These are phyloP conservation scores for Hydrocynus forskahlii DNA, from an alignment of 2,797 vertebrate species.

Conservation along the genomic window DNA sequence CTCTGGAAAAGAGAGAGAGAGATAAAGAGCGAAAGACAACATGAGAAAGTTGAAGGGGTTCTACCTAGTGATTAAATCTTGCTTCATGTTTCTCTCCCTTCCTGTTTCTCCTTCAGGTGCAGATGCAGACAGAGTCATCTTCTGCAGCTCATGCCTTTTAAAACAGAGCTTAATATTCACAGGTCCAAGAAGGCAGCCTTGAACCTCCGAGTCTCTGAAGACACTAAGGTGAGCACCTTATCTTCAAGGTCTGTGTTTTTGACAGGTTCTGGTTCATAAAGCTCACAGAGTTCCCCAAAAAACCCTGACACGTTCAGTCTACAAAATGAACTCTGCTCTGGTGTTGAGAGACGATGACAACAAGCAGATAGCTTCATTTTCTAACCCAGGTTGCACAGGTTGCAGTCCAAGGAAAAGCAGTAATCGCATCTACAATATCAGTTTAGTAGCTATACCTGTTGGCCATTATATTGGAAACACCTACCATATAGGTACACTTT, in stretches of 20 bases:
- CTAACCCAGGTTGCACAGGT: too few species aligned
- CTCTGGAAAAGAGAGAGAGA: not conserved
- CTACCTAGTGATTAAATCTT: not conserved
- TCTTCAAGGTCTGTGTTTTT: conserved; percentile 5
- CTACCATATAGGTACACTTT: too few species aligned
- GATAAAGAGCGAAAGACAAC: not conserved
- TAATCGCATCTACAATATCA: too few species aligned
- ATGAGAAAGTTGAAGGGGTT: not conserved
- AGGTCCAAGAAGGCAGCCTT: not conserved
- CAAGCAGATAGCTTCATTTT: too few species aligned
- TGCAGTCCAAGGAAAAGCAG: too few species aligned
- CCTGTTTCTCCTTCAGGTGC: not conserved
- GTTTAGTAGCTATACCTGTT: too few species aligned
- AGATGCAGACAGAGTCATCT: not conserved
- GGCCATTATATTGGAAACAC: too few species aligned
- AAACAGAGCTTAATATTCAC: not conserved
- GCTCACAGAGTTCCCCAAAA: not conserved
- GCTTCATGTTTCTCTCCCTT: not conserved
- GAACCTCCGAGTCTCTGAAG: not conserved
- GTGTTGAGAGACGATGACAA: not conserved
- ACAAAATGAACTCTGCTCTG: not conserved
- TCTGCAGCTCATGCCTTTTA: not conserved
- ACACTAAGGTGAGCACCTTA: not conserved
- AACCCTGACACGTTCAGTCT: conserved; percentile 1
- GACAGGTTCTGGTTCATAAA: not conserved